Percentiles rank a stretch among this genome's conserved stretches.
Conservation (phyloP, 2,797 vertebrate species). For the Dermochelys coriacea region DNA sequence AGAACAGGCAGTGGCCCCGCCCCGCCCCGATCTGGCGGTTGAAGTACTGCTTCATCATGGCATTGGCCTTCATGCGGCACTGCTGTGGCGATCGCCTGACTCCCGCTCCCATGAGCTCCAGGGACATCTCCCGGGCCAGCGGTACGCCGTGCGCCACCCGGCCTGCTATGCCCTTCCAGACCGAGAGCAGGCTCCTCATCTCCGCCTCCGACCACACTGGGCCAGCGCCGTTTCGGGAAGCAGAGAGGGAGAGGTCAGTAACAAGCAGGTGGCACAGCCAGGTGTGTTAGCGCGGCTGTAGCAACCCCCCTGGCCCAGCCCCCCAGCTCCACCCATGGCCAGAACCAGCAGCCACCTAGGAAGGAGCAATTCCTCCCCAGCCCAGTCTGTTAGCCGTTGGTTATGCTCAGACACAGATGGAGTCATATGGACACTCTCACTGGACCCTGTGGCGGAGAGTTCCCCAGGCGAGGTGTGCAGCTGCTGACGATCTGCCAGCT, state of each 20-base stretch:
- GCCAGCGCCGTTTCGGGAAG: background rate
- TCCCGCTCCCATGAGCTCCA: background rate
- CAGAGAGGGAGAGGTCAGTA: background rate
- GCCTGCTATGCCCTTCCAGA: background rate
- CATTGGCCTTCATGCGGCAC: background rate
- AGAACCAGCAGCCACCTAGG: background rate
- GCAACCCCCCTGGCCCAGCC: background rate
- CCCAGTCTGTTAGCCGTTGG: too few species aligned
- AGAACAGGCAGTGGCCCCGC: background rate
- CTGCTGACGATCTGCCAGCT: too few species aligned
- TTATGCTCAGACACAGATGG: too few species aligned
- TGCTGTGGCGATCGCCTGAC: background rate
- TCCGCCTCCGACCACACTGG: background rate
- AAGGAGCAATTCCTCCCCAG: too few species aligned
- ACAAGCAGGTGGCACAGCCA: background rate
- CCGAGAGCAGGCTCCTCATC: background rate
- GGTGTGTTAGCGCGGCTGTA: background rate
- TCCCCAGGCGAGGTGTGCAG: too few species aligned
- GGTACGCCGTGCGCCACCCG: rapidly evolving
- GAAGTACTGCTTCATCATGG: background rate
- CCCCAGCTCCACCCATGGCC: too few species aligned
- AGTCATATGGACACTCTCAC: too few species aligned
- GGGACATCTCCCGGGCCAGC: background rate
- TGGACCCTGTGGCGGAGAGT: too few species aligned
- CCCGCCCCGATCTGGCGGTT: background rate